Evolutionary conservation across 2,113 vertebrate species (phyloP).

Genomic region (Xerus inauris): DNA sequence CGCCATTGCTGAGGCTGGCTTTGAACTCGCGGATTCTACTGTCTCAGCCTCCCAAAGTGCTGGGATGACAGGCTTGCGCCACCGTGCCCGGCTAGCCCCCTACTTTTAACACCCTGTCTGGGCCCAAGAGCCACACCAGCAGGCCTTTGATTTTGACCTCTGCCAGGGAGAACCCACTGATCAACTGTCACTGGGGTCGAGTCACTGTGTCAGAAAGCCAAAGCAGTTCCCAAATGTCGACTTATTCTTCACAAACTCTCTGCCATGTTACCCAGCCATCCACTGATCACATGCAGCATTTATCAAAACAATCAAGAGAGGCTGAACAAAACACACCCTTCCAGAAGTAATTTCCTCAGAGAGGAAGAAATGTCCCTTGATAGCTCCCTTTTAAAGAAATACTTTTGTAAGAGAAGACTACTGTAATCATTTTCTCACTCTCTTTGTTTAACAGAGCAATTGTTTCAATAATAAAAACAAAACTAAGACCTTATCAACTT

Average conservation of each 20-base stretch:
- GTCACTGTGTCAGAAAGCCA: no score
- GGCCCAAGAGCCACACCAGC: neutral
- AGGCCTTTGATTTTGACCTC: neutral
- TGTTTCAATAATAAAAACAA: neutral
- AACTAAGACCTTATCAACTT: neutral
- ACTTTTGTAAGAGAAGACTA: neutral
- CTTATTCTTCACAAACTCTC: neutral
- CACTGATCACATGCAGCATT: neutral
- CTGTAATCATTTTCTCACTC: neutral
- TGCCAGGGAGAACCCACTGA: neutral
- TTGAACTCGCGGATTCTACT: no score
- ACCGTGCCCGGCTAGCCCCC: no score
- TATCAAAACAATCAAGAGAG: neutral
- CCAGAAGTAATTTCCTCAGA: neutral
- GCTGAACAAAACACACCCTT: neutral
- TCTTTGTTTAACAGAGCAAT: neutral
- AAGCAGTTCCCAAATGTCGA: neutral
- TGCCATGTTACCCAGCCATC: no score
- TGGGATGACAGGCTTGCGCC: no score
- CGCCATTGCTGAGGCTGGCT: no score
- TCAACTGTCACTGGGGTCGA: neutral
- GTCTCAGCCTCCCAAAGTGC: no score
- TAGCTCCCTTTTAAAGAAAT: neutral
- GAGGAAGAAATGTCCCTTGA: neutral
- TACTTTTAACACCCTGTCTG: neutral